Evolutionary conservation across 2,113 vertebrate genomes (phyloP).

Genomic region (Pagrus major): DNA sequence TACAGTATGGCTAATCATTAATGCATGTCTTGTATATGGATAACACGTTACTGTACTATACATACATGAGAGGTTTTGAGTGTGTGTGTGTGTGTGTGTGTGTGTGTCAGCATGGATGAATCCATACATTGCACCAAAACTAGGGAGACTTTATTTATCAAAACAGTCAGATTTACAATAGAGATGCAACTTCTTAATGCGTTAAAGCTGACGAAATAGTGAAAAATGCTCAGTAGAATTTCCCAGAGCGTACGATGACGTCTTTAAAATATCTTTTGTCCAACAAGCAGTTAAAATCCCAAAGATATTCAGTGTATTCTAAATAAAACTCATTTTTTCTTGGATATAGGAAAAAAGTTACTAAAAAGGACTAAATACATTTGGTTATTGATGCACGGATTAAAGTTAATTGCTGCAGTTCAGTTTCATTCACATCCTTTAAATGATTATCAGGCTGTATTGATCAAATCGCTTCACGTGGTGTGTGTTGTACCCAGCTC

Average conservation of each 20-base stretch:
- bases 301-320: background rate
- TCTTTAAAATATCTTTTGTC: background rate
- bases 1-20: conserved; percentile 7
- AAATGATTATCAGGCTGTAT: background rate
- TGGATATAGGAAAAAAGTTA: background rate
- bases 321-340: background rate
- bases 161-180: background rate
- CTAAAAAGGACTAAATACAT: background rate
- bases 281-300: background rate
- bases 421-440: background rate
- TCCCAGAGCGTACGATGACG: too few relatives aligned
- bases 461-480: background rate
- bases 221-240: background rate
- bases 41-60: background rate
- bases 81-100: too few relatives aligned
- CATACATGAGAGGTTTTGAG: background rate
- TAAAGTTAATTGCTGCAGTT: background rate
- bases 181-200: background rate
- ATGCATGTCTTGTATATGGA: background rate
- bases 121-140: background rate
- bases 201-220: background rate
- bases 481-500: background rate
- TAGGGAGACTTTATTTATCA: too few relatives aligned
- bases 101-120: too few relatives aligned
- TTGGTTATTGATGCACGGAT: background rate